These are phyloP conservation scores for Zaprionus ornatus DNA, from an alignment of 1,140 invertebrate genomes.

Conservation along the genomic window DNA sequence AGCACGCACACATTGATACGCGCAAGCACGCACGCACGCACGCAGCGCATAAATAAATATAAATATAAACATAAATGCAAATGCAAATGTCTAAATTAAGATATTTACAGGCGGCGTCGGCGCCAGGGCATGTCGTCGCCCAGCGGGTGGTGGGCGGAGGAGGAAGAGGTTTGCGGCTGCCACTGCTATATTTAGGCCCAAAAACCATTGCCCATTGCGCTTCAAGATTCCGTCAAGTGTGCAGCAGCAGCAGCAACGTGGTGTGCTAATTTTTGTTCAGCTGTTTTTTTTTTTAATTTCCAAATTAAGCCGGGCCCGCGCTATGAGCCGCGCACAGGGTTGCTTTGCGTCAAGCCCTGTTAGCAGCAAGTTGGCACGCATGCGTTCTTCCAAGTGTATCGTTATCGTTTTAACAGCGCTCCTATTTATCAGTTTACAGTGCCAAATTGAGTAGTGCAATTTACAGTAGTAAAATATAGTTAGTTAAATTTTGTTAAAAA, in stretches of 20 bases:
- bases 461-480: neutral
- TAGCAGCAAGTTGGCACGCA: conserved; percentile 45
- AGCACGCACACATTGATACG: conserved; percentile 49
- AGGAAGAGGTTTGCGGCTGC: neutral
- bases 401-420: conserved; percentile 19
- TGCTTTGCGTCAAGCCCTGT: conserved; percentile 9
- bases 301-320: conserved; percentile 32
- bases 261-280: conserved; percentile 6
- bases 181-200: conserved; percentile 36
- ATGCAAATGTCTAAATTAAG: conserved; percentile 58
- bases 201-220: conserved; percentile 37
- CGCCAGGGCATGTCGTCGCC: conserved; percentile 14
- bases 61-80: conserved; percentile 51
- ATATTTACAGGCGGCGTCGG: conserved; percentile 46
- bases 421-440: conserved; percentile 9
- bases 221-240: conserved; percentile 50
- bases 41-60: conserved; percentile 11
- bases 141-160: conserved; percentile 17
- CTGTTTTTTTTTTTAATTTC: conserved; percentile 4
- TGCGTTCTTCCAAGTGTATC: conserved; percentile 22
- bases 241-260: conserved; percentile 6
- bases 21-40: conserved; percentile 10
- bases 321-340: conserved; percentile 2
- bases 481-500: neutral
- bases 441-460: conserved; percentile 20